Conservation (phyloP, 2,113 vertebrate species). For the Haemorhous mexicanus region DNA sequence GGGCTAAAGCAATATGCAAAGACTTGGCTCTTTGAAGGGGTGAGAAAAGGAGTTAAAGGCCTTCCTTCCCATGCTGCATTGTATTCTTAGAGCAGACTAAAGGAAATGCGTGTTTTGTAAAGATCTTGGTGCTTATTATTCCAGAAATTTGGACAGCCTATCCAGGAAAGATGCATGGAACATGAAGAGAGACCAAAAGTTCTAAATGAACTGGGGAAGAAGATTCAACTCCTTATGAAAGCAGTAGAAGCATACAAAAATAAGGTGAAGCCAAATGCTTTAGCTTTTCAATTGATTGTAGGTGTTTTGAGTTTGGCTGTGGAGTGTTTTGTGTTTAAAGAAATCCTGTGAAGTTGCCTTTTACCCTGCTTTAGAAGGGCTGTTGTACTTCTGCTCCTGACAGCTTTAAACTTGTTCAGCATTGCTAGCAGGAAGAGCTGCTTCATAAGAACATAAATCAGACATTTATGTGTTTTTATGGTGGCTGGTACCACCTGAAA, state of each 20-base stretch:
- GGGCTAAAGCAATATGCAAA: not conserved
- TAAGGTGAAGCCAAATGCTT: constrained; percentile 75
- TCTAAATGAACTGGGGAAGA: constrained; percentile 91
- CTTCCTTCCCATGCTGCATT: not conserved
- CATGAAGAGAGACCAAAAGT: constrained; percentile 90
- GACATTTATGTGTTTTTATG: not conserved
- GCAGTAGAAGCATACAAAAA: constrained; percentile 87
- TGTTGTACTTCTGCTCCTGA: not conserved
- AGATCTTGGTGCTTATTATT: not conserved
- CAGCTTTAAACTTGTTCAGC: not conserved
- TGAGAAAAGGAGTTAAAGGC: not conserved
- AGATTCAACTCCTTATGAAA: constrained; percentile 91
- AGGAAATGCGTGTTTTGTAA: not conserved
- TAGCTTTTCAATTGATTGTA: accelerated
- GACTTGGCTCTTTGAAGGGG: not conserved
- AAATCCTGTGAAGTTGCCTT: not conserved
- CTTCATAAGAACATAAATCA: not conserved
- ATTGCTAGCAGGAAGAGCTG: not conserved
- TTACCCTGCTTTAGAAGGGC: not conserved
- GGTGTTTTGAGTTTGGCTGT: not conserved
- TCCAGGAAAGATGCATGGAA: constrained; percentile 87
- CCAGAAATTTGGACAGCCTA: constrained; percentile 88
- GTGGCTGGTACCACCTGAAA: not conserved
- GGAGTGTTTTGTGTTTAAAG: not conserved
- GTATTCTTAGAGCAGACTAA: not conserved